Evolutionary conservation across 2,888 invertebrate genomes (phyloP), one percentile per base, ranked within the genome.

Genomic region (Ectobius pallidus): DNA sequence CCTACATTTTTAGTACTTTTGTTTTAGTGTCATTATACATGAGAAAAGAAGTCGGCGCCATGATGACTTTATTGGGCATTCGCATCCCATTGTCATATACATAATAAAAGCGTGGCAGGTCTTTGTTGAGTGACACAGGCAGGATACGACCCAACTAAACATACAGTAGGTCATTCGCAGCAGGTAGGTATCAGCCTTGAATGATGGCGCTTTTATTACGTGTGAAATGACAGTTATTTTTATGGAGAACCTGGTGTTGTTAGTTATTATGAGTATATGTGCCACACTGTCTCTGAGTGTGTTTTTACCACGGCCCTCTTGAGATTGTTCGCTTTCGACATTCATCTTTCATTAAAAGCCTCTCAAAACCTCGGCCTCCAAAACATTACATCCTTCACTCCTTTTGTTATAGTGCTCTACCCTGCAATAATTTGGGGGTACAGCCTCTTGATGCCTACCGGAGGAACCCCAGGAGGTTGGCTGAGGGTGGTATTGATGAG

Each of bases 141-240:
- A n/a, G n/a, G n/a, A n/a, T n/a, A n/a, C n/a, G n/a, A n/a, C n/a
- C n/a, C n/a, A 34, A 34, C 11, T 34, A 34, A 34, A 34, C 34
- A 34, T 4, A n/a, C 49, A 27, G 27, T 55, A 55, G 11, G n/a
- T 27, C 11, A 55, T 25, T 16, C 30, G 16, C n/a, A 25, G 22
- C 3, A 6, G 30, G 30, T 4, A 30, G 16, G 30, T n/a, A 32
- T 58, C 27, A n/a, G n/a, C 30, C 11, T 3, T 30, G 58, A 30
- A 14, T 58, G 58, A 32, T 58, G 32, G 58, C 30, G n/a, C 9
- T 52, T 65, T 65, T 65, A 65, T 65, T 65, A 65, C 27, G 42
- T 65, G 39, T 27, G 44, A 65, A 65, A 65, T 65, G 65, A 46
- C 46, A 65, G 65, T 65, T 44, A 65, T 65, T 25, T 58, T 30